Evolutionary conservation across 2,888 invertebrate genomes (phyloP).

Genomic region (Biston stratarius): DNA sequence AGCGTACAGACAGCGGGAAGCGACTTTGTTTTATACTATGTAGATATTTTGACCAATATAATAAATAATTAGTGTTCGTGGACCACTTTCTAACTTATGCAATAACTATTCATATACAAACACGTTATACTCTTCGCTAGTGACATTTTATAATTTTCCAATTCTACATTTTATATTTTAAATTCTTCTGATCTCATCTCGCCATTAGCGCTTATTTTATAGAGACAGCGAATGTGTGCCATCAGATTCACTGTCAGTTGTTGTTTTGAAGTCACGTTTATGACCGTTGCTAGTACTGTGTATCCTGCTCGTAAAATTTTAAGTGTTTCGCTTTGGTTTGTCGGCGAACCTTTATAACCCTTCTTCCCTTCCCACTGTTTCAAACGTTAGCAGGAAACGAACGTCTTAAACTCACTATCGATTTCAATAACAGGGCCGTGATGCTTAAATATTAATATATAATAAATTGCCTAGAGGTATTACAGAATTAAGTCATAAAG

Average conservation of each 20-base stretch:
- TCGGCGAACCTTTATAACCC: conserved; percentile 46
- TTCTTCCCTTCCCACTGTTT: conserved; percentile 30
- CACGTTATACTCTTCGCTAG: background rate
- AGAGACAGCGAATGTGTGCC: conserved; percentile 23
- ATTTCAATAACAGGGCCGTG: background rate
- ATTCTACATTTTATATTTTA: background rate
- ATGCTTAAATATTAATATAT: too few species aligned
- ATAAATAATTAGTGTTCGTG: background rate
- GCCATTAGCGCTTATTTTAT: conserved; percentile 8
- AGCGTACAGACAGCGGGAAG: too few species aligned
- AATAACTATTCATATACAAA: background rate
- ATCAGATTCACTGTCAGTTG: conserved; percentile 33
- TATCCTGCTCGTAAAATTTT: conserved; percentile 60
- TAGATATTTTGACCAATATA: background rate
- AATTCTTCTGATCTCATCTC: background rate
- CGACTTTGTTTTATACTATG: too few species aligned
- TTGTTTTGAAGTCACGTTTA: conserved; percentile 42
- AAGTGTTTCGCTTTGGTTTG: conserved; percentile 55
- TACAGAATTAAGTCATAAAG: too few species aligned
- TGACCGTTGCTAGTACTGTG: conserved; percentile 42
- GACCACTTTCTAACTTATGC: background rate
- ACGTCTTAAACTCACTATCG: conserved; percentile 9
- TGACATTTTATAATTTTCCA: background rate
- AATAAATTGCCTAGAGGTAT: too few species aligned
- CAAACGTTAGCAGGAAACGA: conserved; percentile 30